Evolutionary conservation across 2,888 invertebrate species (phyloP), one percentile per base, ranked within the genome.

Genomic region (Zele albiditarsus): DNA sequence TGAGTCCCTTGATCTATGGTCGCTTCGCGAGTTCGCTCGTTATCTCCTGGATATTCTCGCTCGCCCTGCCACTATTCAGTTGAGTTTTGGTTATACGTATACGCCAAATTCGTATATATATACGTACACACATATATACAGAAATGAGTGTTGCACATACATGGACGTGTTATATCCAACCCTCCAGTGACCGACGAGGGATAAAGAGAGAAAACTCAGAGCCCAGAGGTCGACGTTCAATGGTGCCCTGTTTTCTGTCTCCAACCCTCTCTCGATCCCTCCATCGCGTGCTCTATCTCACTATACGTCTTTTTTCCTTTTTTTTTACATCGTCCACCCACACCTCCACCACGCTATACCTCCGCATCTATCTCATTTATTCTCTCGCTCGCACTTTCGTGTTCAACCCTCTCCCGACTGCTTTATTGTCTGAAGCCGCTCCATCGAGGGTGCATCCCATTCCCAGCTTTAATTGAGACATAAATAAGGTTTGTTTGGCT

Each of bases 401-500:
- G 65, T 65, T 67, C 77, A 66, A 66, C 83, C 82, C 84, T 80
- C 84, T 83, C 81, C 82, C 82, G 84, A 85, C 84, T 88, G 86
- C 87, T 89, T 89, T 89, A 89, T 89, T 87, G 87, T 88, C 87
- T 85, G 86, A 85, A 88, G 89, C 86, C 84, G 87, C 88, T 89
- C 87, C 87, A 89, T 89, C 88, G 89, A 89, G 89, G 89, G 89
- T 89, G 89, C 89, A 89, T 89, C 89, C 89, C 89, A 89, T 89
- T 89, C 87, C 88, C 77, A 27, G 85, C 86, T 89, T 89, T 89
- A 89, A 89, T 89, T 89, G 89, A 89, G 89, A 89, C 89, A 89
- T 89, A 89, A 89, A 89, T 89, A 89, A 89, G 89, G 88, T 89
- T 89, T 89, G 89, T 89, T 89, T 89, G 89, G 89, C 89, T 89